Conservation (phyloP, 2,797 vertebrate species). For the Mycteria americana region DNA sequence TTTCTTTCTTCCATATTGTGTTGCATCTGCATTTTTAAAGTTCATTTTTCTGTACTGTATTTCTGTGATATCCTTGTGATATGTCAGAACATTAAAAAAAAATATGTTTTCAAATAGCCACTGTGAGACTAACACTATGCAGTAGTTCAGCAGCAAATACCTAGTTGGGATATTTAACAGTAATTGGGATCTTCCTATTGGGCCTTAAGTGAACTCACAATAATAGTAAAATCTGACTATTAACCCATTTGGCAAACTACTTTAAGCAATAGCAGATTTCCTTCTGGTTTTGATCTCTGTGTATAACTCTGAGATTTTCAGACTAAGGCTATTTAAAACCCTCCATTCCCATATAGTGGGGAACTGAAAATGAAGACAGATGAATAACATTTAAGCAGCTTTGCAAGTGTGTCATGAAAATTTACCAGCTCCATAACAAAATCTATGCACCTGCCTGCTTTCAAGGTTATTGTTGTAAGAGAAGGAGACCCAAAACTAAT, state of each 20-base stretch:
- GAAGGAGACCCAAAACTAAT: not conserved
- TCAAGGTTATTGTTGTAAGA: not conserved
- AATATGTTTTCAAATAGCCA: conserved; percentile 45
- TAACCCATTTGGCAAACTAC: conserved; percentile 61
- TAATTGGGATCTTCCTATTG: conserved; percentile 62
- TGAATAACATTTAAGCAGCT: conserved; percentile 53
- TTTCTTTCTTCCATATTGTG: not conserved
- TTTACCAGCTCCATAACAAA: not conserved
- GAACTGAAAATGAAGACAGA: conserved; percentile 69
- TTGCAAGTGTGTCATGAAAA: conserved; percentile 23
- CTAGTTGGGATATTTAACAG: conserved; percentile 63
- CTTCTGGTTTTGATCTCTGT: conserved; percentile 58
- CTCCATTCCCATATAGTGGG: conserved; percentile 45
- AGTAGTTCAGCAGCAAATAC: conserved; percentile 56
- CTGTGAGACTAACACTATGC: conserved; percentile 14
- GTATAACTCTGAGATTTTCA: conserved; percentile 53
- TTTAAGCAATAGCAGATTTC: conserved; percentile 50
- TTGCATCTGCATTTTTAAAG: conserved; percentile 37
- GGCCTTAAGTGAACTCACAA: conserved; percentile 45
- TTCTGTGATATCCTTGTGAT: conserved; percentile 26
- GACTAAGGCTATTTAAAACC: conserved; percentile 64
- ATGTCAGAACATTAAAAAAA: conserved; percentile 13
- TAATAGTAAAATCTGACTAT: conserved; percentile 66
- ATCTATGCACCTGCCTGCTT: not conserved
- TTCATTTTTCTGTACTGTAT: conserved; percentile 25